phyloP scores from a whole-genome alignment of 2,113 vertebrate species.

The Balaeniceps rex region DNA sequence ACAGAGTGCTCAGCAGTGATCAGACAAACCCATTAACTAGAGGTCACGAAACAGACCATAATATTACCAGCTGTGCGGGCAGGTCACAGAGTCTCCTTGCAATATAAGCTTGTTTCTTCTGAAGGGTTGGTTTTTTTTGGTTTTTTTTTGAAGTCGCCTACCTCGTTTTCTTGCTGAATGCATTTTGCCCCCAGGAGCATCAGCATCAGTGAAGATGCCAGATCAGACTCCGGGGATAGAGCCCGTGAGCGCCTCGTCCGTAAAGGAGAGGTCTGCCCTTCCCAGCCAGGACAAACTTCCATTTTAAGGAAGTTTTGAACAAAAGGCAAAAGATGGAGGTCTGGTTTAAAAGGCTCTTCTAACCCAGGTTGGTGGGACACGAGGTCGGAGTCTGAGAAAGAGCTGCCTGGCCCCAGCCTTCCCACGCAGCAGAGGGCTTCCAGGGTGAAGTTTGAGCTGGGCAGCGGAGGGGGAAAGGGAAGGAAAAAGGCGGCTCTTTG shows the following conservation, averaged over 20 bases:
- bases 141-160: no score
- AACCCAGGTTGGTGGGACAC: background rate
- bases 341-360: background rate
- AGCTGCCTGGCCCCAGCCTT: background rate
- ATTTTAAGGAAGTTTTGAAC: background rate
- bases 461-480: background rate
- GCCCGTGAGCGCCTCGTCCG: fast-evolving
- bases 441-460: background rate
- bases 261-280: background rate
- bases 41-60: background rate
- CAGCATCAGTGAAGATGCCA: background rate
- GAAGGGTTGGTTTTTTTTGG: background rate
- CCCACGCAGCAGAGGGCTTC: background rate
- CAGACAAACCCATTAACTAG: background rate
- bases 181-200: background rate
- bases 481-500: background rate
- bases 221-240: fast-evolving
- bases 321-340: background rate
- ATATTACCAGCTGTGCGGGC: background rate
- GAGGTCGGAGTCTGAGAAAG: background rate
- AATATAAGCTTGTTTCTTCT: background rate
- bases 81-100: background rate
- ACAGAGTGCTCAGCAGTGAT: background rate
- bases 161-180: background rate
- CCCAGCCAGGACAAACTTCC: no score